Evolutionary conservation across 2,888 invertebrate genomes (phyloP).

Genomic region (Sminthurides aquaticus): DNA sequence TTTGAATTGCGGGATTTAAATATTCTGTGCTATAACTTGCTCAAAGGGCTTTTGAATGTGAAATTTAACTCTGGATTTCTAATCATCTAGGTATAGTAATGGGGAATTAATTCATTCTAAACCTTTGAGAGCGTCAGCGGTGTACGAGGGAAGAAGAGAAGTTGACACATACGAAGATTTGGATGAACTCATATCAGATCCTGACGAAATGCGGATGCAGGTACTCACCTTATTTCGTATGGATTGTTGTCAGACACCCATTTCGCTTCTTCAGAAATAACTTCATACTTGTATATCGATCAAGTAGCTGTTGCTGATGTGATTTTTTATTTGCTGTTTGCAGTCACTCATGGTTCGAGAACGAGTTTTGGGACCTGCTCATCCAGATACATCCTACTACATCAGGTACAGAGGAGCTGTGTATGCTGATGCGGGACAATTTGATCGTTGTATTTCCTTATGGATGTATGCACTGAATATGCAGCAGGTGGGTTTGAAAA

Average conservation of each 20-base stretch:
- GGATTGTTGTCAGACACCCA: no score
- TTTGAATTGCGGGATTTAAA: neutral
- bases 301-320: no score
- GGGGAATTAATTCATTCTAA: conserved; percentile 66
- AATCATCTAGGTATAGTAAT: conserved; percentile 52
- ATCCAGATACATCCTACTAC: conserved; percentile 94
- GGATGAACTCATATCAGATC: conserved; percentile 80
- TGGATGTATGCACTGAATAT: conserved; percentile 97
- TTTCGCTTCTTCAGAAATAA: no score
- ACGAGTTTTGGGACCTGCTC: conserved; percentile 83
- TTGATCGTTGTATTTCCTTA: conserved; percentile 76
- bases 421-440: conserved; percentile 91
- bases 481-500: conserved; percentile 53
- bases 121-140: conserved; percentile 61
- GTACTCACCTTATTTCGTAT: conserved; percentile 45
- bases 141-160: conserved; percentile 82
- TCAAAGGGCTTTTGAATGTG: neutral
- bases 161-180: conserved; percentile 69
- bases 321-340: conserved; percentile 22
- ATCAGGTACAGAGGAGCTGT: conserved; percentile 87
- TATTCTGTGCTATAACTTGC: no score
- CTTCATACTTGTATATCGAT: no score
- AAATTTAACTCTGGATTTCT: neutral
- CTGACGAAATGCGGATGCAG: conserved; percentile 95
- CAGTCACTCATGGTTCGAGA: conserved; percentile 72